Evolutionary conservation across 2,797 vertebrate species (phyloP).

Genomic region (Botia kubotai): DNA sequence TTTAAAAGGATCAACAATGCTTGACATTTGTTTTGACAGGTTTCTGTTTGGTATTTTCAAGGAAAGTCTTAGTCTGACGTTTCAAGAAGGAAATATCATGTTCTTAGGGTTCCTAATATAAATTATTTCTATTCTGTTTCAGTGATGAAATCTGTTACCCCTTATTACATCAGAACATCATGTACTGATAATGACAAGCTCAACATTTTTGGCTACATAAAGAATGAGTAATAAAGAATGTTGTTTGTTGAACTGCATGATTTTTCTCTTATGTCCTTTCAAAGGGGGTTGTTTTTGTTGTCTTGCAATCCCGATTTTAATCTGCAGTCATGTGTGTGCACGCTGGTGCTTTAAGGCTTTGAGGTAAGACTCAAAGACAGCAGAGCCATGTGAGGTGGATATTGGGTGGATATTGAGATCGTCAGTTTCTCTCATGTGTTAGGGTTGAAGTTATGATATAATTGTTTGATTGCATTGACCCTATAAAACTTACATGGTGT

Average conservation of each 20-base stretch:
- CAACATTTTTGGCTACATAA: background rate
- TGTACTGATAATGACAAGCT: background rate
- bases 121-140: too few relatives aligned
- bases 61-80: background rate
- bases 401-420: too few relatives aligned
- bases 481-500: background rate
- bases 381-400: too few relatives aligned
- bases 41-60: background rate
- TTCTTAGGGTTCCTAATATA: background rate
- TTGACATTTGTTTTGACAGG: background rate
- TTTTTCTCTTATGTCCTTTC: slow-evolving; percentile 49
- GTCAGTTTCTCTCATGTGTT: too few relatives aligned
- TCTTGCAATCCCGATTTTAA: slow-evolving; percentile 8
- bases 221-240: slow-evolving; percentile 18
- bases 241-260: slow-evolving; percentile 51
- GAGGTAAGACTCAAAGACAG: slow-evolving; percentile 8
- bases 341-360: slow-evolving; percentile 43
- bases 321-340: slow-evolving; percentile 22
- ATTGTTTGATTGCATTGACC: background rate
- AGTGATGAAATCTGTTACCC: background rate
- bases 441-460: slow-evolving; percentile 3
- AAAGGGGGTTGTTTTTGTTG: slow-evolving; percentile 6
- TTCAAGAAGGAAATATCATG: background rate
- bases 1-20: background rate
- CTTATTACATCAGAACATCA: slow-evolving; percentile 9